phyloP scores from a whole-genome alignment of 2,888 invertebrate species.

The Tetanocera ferruginea region DNA sequence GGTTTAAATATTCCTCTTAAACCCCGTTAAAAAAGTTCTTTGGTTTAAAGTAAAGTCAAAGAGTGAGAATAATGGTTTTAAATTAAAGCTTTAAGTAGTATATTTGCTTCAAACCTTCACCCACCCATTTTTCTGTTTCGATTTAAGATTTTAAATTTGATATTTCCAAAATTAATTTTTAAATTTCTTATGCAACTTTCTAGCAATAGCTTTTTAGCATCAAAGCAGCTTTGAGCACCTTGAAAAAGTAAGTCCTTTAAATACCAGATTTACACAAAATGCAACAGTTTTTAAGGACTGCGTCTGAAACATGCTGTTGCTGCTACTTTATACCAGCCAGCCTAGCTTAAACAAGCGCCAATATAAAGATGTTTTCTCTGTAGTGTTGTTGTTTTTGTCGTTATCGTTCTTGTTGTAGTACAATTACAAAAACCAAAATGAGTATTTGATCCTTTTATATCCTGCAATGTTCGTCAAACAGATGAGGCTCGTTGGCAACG shows the following conservation, averaged over 20 bases:
- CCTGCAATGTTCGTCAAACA: slow-evolving; percentile 54
- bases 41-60: too few relatives aligned
- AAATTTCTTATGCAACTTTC: too few relatives aligned
- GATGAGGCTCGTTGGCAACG: slow-evolving; percentile 50
- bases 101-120: too few relatives aligned
- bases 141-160: too few relatives aligned
- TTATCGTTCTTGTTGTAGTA: slow-evolving; percentile 41
- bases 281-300: slow-evolving; percentile 34
- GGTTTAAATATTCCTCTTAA: too few relatives aligned
- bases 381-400: not conserved
- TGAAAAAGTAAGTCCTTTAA: not conserved
- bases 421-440: slow-evolving; percentile 49
- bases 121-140: too few relatives aligned
- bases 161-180: too few relatives aligned
- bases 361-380: not conserved
- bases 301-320: not conserved
- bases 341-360: not conserved
- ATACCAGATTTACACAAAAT: not conserved
- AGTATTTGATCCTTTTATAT: slow-evolving; percentile 59
- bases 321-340: not conserved
- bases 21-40: too few relatives aligned
- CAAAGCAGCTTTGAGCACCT: too few relatives aligned
- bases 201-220: too few relatives aligned
- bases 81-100: too few relatives aligned
- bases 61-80: too few relatives aligned